A percentile compares a stretch with the other conserved stretches of the same genome.
Evolutionary conservation across 1,140 invertebrate species (phyloP).

Genomic region (Mycetomoellerius zeteki): DNA sequence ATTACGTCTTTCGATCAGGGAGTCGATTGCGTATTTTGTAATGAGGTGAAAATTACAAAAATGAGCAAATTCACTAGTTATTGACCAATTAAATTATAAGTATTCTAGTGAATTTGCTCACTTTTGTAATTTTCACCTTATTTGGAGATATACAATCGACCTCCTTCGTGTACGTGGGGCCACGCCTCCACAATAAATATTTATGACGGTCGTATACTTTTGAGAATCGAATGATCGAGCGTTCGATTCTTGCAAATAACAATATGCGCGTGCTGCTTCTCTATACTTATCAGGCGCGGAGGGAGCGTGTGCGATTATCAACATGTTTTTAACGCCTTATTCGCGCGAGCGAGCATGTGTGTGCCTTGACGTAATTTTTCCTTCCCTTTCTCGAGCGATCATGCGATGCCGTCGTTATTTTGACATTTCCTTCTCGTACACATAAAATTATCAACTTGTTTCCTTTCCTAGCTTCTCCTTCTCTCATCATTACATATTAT

Average conservation of each 20-base stretch:
- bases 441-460: background rate
- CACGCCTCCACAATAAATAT: constrained; percentile 43
- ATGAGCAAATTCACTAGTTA: too few species aligned
- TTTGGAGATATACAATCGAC: too few species aligned
- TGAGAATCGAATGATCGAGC: constrained; percentile 2
- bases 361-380: constrained; percentile 32
- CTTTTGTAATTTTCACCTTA: too few species aligned
- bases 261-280: constrained; percentile 9
- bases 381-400: constrained; percentile 25
- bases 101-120: too few species aligned
- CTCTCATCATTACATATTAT: background rate
- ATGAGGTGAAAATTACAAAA: too few species aligned
- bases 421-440: background rate
- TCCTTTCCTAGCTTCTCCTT: background rate
- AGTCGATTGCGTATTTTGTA: too few species aligned
- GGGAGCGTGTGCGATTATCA: constrained; percentile 38
- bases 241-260: constrained; percentile 18
- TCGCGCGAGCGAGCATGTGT: background rate
- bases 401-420: background rate
- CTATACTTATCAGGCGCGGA: constrained; percentile 8
- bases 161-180: background rate
- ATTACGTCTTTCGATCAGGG: constrained; percentile 23
- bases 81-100: too few species aligned
- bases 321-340: constrained; percentile 42
- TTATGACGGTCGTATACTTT: background rate